Conservation (phyloP, 2,797 vertebrate genomes). For the Anableps anableps region DNA sequence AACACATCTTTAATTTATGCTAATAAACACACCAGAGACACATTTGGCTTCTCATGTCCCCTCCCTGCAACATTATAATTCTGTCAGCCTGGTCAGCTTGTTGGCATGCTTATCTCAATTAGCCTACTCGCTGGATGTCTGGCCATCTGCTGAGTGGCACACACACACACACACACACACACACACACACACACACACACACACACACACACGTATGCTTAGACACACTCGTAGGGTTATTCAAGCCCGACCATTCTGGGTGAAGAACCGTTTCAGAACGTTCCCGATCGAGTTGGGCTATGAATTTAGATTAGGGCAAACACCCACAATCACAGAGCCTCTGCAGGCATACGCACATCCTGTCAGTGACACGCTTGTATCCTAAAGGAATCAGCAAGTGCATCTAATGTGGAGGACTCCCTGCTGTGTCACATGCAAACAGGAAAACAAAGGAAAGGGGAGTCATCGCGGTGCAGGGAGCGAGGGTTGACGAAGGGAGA, state of each 20-base stretch:
- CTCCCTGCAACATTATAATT: slow-evolving; percentile 74
- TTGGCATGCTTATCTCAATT: slow-evolving; percentile 78
- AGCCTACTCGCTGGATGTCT: slow-evolving; percentile 74
- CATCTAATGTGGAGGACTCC: slow-evolving; percentile 65
- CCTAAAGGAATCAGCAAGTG: slow-evolving; percentile 54
- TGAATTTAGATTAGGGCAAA: slow-evolving; percentile 71
- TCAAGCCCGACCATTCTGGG: slow-evolving; percentile 53
- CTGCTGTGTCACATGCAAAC: slow-evolving; percentile 60
- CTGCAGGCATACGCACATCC: slow-evolving; percentile 56
- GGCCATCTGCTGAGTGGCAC: slow-evolving; percentile 74
- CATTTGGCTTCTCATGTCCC: slow-evolving; percentile 50
- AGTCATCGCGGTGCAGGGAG: slow-evolving; percentile 20
- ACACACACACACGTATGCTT: slow-evolving; percentile 16
- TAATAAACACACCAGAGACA: slow-evolving; percentile 51
- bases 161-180: slow-evolving; percentile 31
- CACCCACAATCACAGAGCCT: slow-evolving; percentile 57
- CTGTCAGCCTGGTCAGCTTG: slow-evolving; percentile 75
- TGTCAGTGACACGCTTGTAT: slow-evolving; percentile 52
- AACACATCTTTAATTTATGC: slow-evolving; percentile 27
- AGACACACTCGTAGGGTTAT: slow-evolving; percentile 56
- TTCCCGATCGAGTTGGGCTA: slow-evolving; percentile 70
- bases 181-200: slow-evolving; percentile 30
- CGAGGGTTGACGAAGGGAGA: slow-evolving; percentile 50
- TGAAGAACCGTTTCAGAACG: slow-evolving; percentile 62
- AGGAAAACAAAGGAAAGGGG: slow-evolving; percentile 45